A percentile compares a stretch with the other conserved stretches of the same genome.
These are phyloP conservation scores for Drosophila guanche DNA, from an alignment of 1,140 invertebrate species.

Conservation along the genomic window DNA sequence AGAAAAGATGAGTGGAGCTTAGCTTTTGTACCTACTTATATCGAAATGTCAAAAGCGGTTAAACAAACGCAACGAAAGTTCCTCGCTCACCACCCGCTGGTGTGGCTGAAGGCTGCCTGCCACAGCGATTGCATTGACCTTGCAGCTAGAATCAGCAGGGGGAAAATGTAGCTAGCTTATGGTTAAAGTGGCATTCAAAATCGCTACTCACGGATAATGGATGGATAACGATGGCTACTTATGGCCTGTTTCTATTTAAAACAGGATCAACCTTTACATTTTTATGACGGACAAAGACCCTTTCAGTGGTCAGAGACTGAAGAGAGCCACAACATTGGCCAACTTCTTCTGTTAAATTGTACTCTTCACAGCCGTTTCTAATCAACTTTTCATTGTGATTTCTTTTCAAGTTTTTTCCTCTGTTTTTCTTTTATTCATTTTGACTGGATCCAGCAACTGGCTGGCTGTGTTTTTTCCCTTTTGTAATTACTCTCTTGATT, in stretches of 20 bases:
- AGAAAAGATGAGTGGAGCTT: slow-evolving; percentile 12
- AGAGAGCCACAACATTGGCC: too few relatives aligned
- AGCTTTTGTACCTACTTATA: slow-evolving; percentile 12
- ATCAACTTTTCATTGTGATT: too few relatives aligned
- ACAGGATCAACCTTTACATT: too few relatives aligned
- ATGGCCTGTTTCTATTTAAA: not conserved
- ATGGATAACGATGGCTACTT: not conserved
- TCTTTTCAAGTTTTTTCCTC: not conserved
- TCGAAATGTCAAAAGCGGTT: slow-evolving; percentile 37
- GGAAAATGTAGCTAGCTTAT: slow-evolving; percentile 12
- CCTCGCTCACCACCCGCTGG: slow-evolving; percentile 26
- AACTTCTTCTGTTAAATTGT: too few relatives aligned
- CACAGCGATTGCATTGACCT: slow-evolving; percentile 30
- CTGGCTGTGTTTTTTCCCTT: not conserved
- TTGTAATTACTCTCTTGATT: slow-evolving; percentile 32
- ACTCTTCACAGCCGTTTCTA: too few relatives aligned
- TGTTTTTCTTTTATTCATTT: not conserved
- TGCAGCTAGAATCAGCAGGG: slow-evolving; percentile 30
- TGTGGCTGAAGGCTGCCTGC: slow-evolving; percentile 39
- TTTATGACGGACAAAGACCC: too few relatives aligned
- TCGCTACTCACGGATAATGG: slow-evolving; percentile 2
- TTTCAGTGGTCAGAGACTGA: too few relatives aligned
- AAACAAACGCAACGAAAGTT: slow-evolving; percentile 19
- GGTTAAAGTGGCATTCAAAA: slow-evolving; percentile 19
- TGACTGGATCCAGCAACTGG: too few relatives aligned